phyloP scores from a whole-genome alignment of 2,888 invertebrate species.

The Mantis religiosa region DNA sequence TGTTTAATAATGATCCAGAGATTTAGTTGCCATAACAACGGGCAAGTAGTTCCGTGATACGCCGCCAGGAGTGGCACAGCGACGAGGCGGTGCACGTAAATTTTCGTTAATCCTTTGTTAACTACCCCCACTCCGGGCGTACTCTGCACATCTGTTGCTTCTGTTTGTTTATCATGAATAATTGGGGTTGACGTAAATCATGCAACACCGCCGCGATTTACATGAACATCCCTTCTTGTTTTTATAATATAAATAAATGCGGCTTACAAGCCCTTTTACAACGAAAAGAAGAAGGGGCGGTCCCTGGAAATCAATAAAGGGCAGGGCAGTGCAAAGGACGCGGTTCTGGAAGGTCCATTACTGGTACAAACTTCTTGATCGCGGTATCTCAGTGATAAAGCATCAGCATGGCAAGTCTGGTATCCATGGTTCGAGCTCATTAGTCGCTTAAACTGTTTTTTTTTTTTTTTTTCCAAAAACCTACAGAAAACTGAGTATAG shows the following conservation, averaged over 20 bases:
- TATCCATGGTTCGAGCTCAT: too few relatives aligned
- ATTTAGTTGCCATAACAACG: too few relatives aligned
- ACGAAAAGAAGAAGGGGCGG: background rate
- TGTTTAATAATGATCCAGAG: too few relatives aligned
- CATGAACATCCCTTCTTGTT: background rate
- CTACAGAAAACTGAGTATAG: too few relatives aligned
- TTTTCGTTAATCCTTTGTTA: slow-evolving; percentile 28
- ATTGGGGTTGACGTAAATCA: slow-evolving; percentile 18
- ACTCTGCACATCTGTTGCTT: slow-evolving; percentile 24
- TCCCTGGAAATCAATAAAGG: background rate
- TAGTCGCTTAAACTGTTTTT: too few relatives aligned
- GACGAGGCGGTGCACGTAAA: slow-evolving; percentile 15
- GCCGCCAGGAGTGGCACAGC: too few relatives aligned
- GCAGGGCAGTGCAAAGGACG: background rate
- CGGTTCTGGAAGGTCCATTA: too few relatives aligned
- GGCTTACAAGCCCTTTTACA: background rate
- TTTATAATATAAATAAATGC: slow-evolving; percentile 1
- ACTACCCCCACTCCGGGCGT: slow-evolving; percentile 3
- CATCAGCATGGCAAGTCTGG: too few relatives aligned
- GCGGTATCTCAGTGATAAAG: too few relatives aligned
- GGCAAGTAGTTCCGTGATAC: too few relatives aligned
- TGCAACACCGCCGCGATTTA: background rate
- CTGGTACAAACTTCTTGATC: too few relatives aligned
- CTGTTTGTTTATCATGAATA: slow-evolving; percentile 27
- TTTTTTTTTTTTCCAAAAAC: too few relatives aligned